Base-by-base conservation (phyloP, 2,113 vertebrate species). In the Hippoglossus stenolepis region DNA sequence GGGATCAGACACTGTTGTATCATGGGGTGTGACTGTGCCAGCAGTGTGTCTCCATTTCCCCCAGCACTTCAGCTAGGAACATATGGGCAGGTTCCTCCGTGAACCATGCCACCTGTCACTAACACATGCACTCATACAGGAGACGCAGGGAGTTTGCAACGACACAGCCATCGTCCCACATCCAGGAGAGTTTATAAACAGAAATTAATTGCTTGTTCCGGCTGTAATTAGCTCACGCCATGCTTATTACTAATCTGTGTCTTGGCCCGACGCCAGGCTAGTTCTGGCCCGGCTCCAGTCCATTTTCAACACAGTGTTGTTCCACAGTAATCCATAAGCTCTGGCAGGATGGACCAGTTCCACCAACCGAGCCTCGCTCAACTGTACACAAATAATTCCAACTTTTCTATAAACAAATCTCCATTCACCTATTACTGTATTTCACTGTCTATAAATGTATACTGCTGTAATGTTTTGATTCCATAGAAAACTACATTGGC, bases 181-280 rank as follows among this genome's bases (percentile, higher is more conserved):
- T 91, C 80, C 88, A 92, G 81, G 82, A 91, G 88, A 87, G 80
- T 94, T 94, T 93, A 93, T 94, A 93, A 94, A 93, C 88, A 90
- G 74, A 93, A 93, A 93, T 92, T 88, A 94, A 94, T 93, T 90
- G 92, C 92, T 89, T 93, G 93, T 91, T 91, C 81, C 38, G 31
- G 74, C 87, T 89, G 83, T 94, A 94, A 95, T 95, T 95, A 95
- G 88, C 92, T 93, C 91, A 79, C 86, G 79, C 92, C 87, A 89
- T 84, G 91, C 86, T 92, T 93, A 94, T 93, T 93, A 89, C 94
- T 94, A 94, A 95, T 95, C 94, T 93, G 92, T 87, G 83, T 83
- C 70, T 92, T 95, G 94, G 93, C 91, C 69, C 5, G 0, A 60
- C 6, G 89, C 93, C 93, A 94, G 87, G 56, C 63, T 56, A 61